Evolutionary conservation across 2,797 vertebrate genomes (phyloP), one percentile per base, ranked within the genome.

Genomic region (Dallia pectoralis): DNA sequence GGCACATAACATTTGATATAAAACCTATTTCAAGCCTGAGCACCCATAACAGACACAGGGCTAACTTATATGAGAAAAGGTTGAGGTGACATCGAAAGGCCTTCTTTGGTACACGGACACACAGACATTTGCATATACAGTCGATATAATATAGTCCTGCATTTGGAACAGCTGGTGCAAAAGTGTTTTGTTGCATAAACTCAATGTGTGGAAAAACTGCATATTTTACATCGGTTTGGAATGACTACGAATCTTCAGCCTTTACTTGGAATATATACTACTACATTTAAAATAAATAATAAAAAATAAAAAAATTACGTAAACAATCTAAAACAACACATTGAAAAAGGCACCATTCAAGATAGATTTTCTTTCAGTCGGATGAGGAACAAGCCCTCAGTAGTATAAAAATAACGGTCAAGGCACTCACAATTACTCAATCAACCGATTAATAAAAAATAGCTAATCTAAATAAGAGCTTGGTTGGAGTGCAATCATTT

Each of bases 331-430:
- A 48, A 77, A 68, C 64, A 47, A 64, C n/a, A 56, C 11, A 1
- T 22, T 3, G 67, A 65, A 71, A 59, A 81, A 84, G 76, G 79
- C 79, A 81, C 79, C 48, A 48, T 8, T 0, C 44, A 33, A 22
- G 19, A 25, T 63, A 18, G 18, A 40, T 62, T 22, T 22, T 3
- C n/a, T 2, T 53, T 22, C 19, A 6, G n/a, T 9, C 51, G 9
- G 70, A 40, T 25, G n/a, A 53, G 51, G 51, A 53, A 53, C n/a
- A n/a, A 53, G 51, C 2, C n/a, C 51, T 53, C 51, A 22, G 3
- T n/a, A n/a, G n/a, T 53, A 2, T n/a, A 53, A 53, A 53, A 22
- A 53, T n/a, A 53, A 30, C 32, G 18, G 33, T 72, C 44, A 65
- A 72, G 70, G 61, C 61, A 72, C 53, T 44, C 56, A 71, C 15